Evolutionary conservation across 1,140 invertebrate species (phyloP).

Genomic region (Epicauta chinensis): DNA sequence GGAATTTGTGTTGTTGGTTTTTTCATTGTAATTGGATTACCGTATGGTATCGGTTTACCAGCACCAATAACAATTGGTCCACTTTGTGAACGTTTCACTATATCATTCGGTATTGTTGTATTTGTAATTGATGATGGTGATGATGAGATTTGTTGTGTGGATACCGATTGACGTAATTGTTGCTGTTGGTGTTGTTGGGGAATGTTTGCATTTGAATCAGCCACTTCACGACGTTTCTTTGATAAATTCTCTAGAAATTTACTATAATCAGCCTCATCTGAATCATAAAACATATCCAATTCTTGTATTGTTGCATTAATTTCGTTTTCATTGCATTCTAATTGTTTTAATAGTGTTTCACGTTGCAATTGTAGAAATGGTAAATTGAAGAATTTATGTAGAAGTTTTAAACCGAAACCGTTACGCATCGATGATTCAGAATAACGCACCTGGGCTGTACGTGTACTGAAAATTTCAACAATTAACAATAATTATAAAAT

Average conservation of each 20-base stretch:
- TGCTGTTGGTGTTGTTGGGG: conserved; percentile 38
- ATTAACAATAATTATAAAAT: not conserved
- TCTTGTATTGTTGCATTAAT: conserved; percentile 76
- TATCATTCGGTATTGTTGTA: conserved; percentile 40
- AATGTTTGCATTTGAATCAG: conserved; percentile 51
- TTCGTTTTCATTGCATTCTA: conserved; percentile 84
- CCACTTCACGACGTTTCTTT: conserved; percentile 62
- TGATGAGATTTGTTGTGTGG: conserved; percentile 37
- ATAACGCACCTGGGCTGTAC: conserved; percentile 69
- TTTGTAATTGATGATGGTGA: conserved; percentile 12
- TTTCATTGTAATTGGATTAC: conserved; percentile 11
- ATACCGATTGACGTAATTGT: conserved; percentile 40
- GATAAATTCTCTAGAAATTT: conserved; percentile 70
- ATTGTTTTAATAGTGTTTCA: conserved; percentile 77
- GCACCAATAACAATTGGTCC: conserved; percentile 42
- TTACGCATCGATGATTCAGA: conserved; percentile 94
- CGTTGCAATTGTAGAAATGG: conserved; percentile 90
- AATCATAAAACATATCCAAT: conserved; percentile 74
- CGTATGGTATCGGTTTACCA: conserved; percentile 36
- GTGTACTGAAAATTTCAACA: conserved; percentile 39
- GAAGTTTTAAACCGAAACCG: conserved; percentile 87
- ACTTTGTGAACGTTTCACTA: conserved; percentile 40
- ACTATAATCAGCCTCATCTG: conserved; percentile 88
- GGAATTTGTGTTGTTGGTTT: conserved; percentile 16
- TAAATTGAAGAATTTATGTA: conserved; percentile 96